A percentile compares a stretch with the other conserved stretches of the same genome.
Evolutionary conservation across 2,113 vertebrate species (phyloP).

Genomic region (Antidorcas marsupialis): DNA sequence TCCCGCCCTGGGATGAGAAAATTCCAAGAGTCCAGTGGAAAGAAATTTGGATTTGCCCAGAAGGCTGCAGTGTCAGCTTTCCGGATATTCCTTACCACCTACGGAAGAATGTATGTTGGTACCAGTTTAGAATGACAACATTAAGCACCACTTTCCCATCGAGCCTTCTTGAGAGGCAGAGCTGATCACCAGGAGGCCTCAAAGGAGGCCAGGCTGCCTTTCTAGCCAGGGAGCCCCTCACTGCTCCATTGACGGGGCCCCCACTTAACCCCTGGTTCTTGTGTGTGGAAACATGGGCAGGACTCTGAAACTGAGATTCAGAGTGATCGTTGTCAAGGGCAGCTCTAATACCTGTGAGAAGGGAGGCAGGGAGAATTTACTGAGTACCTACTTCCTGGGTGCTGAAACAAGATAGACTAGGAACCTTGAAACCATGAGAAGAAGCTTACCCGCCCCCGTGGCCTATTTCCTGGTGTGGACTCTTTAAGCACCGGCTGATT

Average conservation of each 20-base stretch:
- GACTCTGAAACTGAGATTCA: background rate
- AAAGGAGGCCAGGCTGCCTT: background rate
- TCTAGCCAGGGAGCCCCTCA: background rate
- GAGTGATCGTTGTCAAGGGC: background rate
- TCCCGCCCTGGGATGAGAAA: conserved; percentile 38
- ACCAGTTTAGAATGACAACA: background rate
- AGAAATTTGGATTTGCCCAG: conserved; percentile 28
- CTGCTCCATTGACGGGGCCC: background rate
- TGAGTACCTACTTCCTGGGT: background rate
- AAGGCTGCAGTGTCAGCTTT: conserved; percentile 31
- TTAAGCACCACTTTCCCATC: background rate
- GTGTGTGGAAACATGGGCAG: background rate
- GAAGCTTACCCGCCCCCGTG: background rate
- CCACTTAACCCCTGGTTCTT: background rate
- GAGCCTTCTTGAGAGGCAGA: background rate
- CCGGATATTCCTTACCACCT: background rate
- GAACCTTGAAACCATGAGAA: background rate
- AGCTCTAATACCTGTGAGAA: background rate
- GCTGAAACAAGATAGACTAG: background rate
- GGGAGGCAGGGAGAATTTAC: background rate
- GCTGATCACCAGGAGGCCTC: background rate
- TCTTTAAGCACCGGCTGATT: background rate
- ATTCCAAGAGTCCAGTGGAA: conserved; percentile 40
- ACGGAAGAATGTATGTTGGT: background rate
- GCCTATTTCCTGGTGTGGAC: background rate